Conservation (phyloP, 1,140 invertebrate species). For the Ips nitidus region DNA sequence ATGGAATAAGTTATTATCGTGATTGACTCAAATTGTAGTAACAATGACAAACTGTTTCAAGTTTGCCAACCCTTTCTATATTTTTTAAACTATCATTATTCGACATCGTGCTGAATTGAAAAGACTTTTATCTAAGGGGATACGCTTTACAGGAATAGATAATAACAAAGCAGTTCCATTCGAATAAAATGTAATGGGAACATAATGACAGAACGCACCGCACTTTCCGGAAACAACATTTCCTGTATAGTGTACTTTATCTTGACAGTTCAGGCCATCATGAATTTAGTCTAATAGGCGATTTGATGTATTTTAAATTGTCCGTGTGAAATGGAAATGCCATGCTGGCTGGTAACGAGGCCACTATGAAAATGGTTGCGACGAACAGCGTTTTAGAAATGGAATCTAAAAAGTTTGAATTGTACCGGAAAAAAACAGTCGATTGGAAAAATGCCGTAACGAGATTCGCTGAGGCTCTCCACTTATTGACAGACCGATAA, state of each 20-base stretch:
- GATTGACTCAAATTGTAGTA: no score
- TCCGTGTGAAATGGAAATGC: conserved; percentile 3
- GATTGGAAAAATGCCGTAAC: conserved; percentile 1
- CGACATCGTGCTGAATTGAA: background rate
- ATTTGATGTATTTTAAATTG: conserved; percentile 32
- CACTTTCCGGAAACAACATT: conserved; percentile 29
- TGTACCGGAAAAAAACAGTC: no score
- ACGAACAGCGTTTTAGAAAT: no score
- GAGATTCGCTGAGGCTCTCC: conserved; percentile 14
- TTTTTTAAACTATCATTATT: no score
- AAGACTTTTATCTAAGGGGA: conserved; percentile 30
- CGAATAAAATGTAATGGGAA: conserved; percentile 27
- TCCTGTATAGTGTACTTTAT: conserved; percentile 30
- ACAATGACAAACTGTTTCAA: no score
- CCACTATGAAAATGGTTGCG: background rate
- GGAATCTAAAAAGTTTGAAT: no score
- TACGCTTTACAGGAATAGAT: conserved; percentile 28
- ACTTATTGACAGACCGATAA: conserved; percentile 24
- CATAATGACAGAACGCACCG: conserved; percentile 29
- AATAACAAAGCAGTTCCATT: conserved; percentile 26
- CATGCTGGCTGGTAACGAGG: no score
- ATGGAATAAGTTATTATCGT: no score
- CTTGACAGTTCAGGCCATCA: conserved; percentile 31
- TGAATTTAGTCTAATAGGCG: conserved; percentile 19
- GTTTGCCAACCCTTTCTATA: no score